Conservation (phyloP, 2,113 vertebrate genomes). For the Neotoma lepida region DNA sequence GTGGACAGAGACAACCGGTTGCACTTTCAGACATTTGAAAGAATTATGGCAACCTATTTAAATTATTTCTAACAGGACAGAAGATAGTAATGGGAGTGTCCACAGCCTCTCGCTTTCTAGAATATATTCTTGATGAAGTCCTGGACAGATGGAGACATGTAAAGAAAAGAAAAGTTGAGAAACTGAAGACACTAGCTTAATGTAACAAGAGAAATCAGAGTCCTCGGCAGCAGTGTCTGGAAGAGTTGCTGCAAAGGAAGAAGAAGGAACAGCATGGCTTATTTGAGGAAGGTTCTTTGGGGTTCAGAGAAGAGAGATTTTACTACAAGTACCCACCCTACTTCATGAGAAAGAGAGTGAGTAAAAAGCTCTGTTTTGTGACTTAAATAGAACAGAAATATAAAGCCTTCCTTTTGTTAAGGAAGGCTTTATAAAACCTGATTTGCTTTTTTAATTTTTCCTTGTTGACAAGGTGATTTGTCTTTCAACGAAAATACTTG, state of each 20-base stretch:
- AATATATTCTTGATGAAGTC: neutral
- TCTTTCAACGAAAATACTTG: neutral
- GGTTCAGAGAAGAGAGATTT: neutral
- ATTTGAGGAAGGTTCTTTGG: neutral
- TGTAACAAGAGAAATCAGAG: neutral
- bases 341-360: neutral
- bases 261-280: neutral
- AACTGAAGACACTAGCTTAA: neutral
- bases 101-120: neutral
- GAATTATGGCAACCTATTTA: neutral
- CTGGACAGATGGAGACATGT: neutral
- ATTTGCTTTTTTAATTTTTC: neutral
- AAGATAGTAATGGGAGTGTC: neutral
- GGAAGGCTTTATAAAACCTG: neutral
- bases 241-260: neutral
- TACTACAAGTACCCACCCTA: neutral
- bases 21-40: neutral
- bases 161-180: conserved; percentile 6
- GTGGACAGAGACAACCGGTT: neutral
- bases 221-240: neutral
- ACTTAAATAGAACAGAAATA: neutral
- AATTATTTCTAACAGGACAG: neutral
- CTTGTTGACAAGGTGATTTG: neutral
- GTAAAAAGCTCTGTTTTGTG: conserved; percentile 12
- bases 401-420: neutral